phyloP scores from a whole-genome alignment of 2,113 vertebrate genomes.

The Hippocampus guttulatus region DNA sequence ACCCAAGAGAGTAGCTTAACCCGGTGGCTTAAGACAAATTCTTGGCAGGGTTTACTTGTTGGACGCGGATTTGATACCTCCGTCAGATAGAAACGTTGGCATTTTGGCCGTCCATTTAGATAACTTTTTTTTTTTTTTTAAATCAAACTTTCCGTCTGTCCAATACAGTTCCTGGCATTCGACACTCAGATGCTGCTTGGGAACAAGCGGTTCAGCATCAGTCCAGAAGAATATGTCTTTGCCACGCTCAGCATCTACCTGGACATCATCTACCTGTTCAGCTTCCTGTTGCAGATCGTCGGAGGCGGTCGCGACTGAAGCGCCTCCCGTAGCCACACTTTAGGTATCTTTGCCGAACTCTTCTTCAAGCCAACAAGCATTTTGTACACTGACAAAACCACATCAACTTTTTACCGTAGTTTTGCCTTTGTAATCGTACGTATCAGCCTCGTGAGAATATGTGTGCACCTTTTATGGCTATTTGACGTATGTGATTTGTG shows the following conservation, averaged over 20 bases:
- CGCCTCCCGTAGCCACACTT: not conserved
- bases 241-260: slow-evolving; percentile 91
- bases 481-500: not conserved
- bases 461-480: not conserved
- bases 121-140: not conserved
- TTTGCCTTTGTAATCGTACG: not conserved
- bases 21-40: no score
- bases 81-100: no score
- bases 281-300: slow-evolving; percentile 84
- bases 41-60: no score
- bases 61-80: no score
- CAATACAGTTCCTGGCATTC: slow-evolving; percentile 85
- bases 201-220: slow-evolving; percentile 81
- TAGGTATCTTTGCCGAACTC: not conserved
- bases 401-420: not conserved
- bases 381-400: not conserved
- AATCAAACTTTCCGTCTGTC: not conserved
- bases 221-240: slow-evolving; percentile 90
- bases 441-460: not conserved
- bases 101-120: no score
- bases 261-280: slow-evolving; percentile 94
- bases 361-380: not conserved
- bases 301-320: slow-evolving; percentile 78
- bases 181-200: slow-evolving; percentile 93
- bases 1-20: no score